Conservation (phyloP, 2,113 vertebrate genomes). For the Cisticola juncidis region DNA sequence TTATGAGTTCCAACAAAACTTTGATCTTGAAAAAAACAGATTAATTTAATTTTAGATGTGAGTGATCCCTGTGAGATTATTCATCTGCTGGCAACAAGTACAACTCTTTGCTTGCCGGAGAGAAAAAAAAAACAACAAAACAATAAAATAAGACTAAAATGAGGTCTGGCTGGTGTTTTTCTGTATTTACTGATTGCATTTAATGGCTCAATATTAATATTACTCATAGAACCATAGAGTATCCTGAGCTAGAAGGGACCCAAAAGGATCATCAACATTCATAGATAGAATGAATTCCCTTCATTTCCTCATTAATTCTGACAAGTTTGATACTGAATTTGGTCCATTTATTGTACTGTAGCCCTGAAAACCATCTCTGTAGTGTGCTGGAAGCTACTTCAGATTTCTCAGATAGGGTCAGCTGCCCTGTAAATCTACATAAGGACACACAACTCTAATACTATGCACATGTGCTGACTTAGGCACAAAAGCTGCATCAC, state of each 20-base stretch:
- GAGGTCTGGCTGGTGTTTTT: neutral
- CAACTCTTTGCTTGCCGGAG: neutral
- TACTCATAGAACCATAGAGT: neutral
- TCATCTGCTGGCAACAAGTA: neutral
- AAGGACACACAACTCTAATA: neutral
- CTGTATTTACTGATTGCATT: neutral
- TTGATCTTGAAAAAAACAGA: neutral
- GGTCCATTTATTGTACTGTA: neutral
- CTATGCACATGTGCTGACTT: neutral
- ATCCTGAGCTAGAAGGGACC: neutral
- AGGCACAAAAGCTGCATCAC: neutral
- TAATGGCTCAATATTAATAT: neutral
- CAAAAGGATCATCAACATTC: neutral
- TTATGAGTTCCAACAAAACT: neutral
- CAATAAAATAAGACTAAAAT: neutral
- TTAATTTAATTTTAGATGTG: neutral
- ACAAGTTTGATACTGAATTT: neutral
- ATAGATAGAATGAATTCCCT: neutral
- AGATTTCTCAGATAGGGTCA: neutral
- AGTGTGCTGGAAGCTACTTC: neutral
- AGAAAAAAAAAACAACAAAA: neutral
- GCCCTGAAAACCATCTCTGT: neutral
- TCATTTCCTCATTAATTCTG: neutral
- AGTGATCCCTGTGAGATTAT: neutral
- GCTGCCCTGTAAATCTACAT: neutral